A percentile compares a stretch with the other conserved stretches of the same genome.
These are phyloP conservation scores for Scatophagus argus DNA, from an alignment of 2,113 vertebrate genomes.

Conservation along the genomic window DNA sequence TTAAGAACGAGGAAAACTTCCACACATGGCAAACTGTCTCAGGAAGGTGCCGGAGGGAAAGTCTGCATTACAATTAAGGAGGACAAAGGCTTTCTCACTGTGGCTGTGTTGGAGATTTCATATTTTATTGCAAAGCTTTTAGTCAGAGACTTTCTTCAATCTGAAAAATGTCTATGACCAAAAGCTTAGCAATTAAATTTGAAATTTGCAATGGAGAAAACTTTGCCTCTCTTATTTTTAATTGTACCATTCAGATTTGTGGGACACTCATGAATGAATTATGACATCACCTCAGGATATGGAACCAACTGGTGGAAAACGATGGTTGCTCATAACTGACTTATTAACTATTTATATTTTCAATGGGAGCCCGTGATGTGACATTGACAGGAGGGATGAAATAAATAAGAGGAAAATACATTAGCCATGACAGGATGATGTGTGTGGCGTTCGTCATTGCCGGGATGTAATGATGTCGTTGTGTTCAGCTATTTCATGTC, in stretches of 20 bases:
- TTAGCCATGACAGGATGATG: slow-evolving; percentile 48
- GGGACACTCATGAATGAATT: slow-evolving; percentile 68
- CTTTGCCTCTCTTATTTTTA: slow-evolving; percentile 52
- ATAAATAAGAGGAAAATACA: slow-evolving; percentile 54
- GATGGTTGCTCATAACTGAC: slow-evolving; percentile 58
- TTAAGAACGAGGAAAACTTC: background rate
- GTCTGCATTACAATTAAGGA: slow-evolving; percentile 20
- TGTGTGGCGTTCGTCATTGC: slow-evolving; percentile 36
- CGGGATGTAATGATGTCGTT: slow-evolving; percentile 37
- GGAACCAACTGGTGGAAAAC: slow-evolving; percentile 52
- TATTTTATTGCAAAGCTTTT: slow-evolving; percentile 37
- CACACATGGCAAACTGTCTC: background rate
- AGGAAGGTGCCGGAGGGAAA: slow-evolving; percentile 5
- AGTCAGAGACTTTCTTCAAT: slow-evolving; percentile 28
- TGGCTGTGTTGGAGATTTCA: slow-evolving; percentile 29
- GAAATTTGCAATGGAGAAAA: slow-evolving; percentile 23
- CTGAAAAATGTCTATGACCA: slow-evolving; percentile 38
- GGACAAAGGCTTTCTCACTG: slow-evolving; percentile 3
- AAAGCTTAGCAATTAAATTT: slow-evolving; percentile 44
- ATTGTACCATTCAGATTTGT: slow-evolving; percentile 56
- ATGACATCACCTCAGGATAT: slow-evolving; percentile 54
- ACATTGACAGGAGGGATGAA: slow-evolving; percentile 47
- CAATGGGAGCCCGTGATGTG: slow-evolving; percentile 46
- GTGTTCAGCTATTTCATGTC: slow-evolving; percentile 23
- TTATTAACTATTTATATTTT: slow-evolving; percentile 76